Base-by-base conservation (phyloP, 2,113 vertebrate genomes). In the Melanerpes formicivorus region DNA sequence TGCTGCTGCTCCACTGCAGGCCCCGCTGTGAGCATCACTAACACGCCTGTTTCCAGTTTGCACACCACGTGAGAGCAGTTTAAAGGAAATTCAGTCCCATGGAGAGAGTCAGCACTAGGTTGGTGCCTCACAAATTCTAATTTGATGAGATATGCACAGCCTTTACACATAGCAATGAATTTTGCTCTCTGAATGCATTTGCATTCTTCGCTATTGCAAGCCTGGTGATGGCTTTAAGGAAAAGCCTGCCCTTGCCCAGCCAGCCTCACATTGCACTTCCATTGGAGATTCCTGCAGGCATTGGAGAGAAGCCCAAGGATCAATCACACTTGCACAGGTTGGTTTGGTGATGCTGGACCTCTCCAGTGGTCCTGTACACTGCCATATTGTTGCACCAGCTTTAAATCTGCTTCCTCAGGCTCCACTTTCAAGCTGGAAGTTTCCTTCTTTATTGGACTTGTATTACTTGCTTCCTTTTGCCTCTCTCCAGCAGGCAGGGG, bases 51-150 rank as follows among this genome's bases (percentile, higher is more conserved):
- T 87, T 69, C 71, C 89, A 75, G 80, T 46, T 19, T 87, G 84
- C 65, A 6, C 66, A n/a, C 93, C 93, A 92, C 5, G 17, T 58
- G 91, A 30, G 44, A 87, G 87, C 50, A 48, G 54, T 58, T 92
- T 44, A 69, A 69, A 79, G 89, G 87, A 54, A 90, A 84, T 37
- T 9, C 11, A 40, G 81, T 34, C 91, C 87, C 89, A 18, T 37
- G 66, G 87, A 93, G 93, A 87, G 63, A 84, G 84, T 44, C 91
- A 94, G 78, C 30, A 3, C 71, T 44, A 14, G 77, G 84, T 1
- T 79, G 87, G 37, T 84, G 21, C 50, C 80, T 93, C 84, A 29
- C 80, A 69, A 79, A 32, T 42, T 10, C 84, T 66, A 52, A 63
- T 89, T 73, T 59, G 54, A 46, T 52, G 90, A 89, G 84, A 87